Base-by-base conservation (phyloP, 37 sponge, comb jelly and placozoan genomes). In the Bolinopsis microptera region DNA sequence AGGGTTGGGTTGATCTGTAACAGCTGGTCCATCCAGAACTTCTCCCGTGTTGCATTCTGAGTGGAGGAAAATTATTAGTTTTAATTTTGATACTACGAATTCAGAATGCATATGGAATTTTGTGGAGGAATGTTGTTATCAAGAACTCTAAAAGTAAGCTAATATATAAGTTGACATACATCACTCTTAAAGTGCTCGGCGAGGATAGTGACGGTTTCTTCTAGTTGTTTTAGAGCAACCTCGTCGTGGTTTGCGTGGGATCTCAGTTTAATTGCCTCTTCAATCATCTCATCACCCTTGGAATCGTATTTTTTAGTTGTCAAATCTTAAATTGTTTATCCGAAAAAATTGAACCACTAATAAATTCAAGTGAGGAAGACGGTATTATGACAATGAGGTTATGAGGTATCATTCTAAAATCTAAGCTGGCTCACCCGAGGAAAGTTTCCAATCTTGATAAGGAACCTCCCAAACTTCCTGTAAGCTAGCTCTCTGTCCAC, bases 11-110 rank as follows among this genome's bases (percentile, higher is more conserved):
- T 86, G 0, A 86, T 41, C 61, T 41, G 61, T 3, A 86, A 5
- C 36, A 86, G 32, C 61, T 86, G 90, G 28, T 86, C 90, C 61
- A n/a, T 35, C 90, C 90, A 86, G 61, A 33, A 86, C 90, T 86
- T 86, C 61, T 41, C 90, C 24, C 90, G 24, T 0, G 61, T 48
- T 5, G 41, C 61, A 39, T 86, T 86, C 90, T 86, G 90, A 82
- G 5, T 48, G 61, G 61, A 48, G 61, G 61, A 13, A 48, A 48
- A 48, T 48, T 48, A 18, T n/a, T n/a, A n/a, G n/a, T n/a, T n/a
- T n/a, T n/a, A n/a, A n/a, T n/a, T n/a, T n/a, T n/a, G n/a, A n/a
- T n/a, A n/a, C n/a, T n/a, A n/a, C n/a, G n/a, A n/a, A n/a, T n/a
- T n/a, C n/a, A n/a, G n/a, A n/a, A n/a, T n/a, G n/a, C n/a, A n/a